Evolutionary conservation across 2,888 invertebrate species (phyloP), one percentile per base, ranked within the genome.

Genomic region (Lypha dubia): DNA sequence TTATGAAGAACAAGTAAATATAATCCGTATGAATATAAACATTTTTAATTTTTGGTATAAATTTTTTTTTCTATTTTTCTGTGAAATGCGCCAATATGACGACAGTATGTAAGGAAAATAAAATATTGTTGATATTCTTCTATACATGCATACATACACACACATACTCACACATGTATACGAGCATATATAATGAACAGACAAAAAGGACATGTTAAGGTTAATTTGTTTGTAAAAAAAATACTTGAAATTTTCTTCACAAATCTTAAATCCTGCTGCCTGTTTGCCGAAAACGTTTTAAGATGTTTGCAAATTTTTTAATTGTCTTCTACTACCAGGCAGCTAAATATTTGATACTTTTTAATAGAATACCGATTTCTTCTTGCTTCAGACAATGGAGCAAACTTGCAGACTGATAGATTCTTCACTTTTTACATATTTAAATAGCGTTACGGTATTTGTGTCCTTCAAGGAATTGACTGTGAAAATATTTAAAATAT

Each of bases 11-110:
- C 73, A 51, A 65, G 49, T 17, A 63, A 79, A 79, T 53, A 63
- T 41, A 53, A 53, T 5, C 28, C 41, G 38, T 32, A 41, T 74
- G 35, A 74, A 51, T 77, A 35, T 46, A 28, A 51, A 32, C 3
- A 56, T n/a, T 28, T 51, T 38, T 53, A 22, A 73, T 73, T 51
- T 63, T 28, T 38, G 22, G 22, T 22, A 13, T 1, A 28, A 46
- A 58, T 51, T 0, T 28, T 38, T 77, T 62, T 74, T 24, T 3
- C 2, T 58, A 58, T 51, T 0, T 28, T 38, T 77, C 51, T 74
- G 17, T 3, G 41, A 62, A 79, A 60, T 62, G 77, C 77, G 77
- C 70, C 77, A 70, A 70, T 44, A 35, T 13, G 77, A 70, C 77
- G 77, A 35, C 70, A 13, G 44, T 20, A 58, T 67, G 38, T 60